Percentiles rank a stretch among this genome's conserved stretches.
These are phyloP conservation scores for Urocynchramus pylzowi DNA, from an alignment of 2,113 vertebrate species.

Conservation along the genomic window DNA sequence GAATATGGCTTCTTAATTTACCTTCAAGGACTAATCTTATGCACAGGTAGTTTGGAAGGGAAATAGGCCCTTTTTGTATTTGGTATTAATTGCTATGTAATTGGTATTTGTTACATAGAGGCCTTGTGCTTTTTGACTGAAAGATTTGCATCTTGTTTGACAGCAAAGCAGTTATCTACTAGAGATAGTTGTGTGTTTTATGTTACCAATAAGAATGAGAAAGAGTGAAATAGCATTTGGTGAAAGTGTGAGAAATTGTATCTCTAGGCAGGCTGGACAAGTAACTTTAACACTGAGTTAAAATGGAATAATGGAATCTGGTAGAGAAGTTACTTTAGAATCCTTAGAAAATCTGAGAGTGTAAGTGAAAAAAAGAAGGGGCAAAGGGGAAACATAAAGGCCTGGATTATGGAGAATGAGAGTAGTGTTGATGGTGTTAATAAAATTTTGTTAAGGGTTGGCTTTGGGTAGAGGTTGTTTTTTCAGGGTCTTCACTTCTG, in stretches of 20 bases:
- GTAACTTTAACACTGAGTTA: background rate
- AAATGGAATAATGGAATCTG: background rate
- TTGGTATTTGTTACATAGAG: background rate
- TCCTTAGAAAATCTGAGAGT: background rate
- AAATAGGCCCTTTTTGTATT: background rate
- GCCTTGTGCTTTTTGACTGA: background rate
- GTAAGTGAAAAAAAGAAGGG: background rate
- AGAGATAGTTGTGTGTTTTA: background rate
- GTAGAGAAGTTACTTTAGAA: background rate
- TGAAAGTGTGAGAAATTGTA: background rate
- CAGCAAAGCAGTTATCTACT: background rate
- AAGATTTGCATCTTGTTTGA: background rate
- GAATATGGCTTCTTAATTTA: background rate
- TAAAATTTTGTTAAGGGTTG: background rate
- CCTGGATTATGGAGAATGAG: background rate
- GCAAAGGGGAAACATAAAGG: background rate
- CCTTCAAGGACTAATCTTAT: background rate
- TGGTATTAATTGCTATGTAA: background rate
- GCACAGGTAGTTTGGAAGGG: background rate
- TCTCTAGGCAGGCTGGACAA: background rate
- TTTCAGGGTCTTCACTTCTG: background rate
- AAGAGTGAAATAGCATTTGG: background rate
- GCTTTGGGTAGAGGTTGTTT: background rate
- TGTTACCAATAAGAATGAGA: background rate
- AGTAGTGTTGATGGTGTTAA: background rate